phyloP scores from a whole-genome alignment of 2,888 invertebrate species.

The Trissoscelio sp. region DNA sequence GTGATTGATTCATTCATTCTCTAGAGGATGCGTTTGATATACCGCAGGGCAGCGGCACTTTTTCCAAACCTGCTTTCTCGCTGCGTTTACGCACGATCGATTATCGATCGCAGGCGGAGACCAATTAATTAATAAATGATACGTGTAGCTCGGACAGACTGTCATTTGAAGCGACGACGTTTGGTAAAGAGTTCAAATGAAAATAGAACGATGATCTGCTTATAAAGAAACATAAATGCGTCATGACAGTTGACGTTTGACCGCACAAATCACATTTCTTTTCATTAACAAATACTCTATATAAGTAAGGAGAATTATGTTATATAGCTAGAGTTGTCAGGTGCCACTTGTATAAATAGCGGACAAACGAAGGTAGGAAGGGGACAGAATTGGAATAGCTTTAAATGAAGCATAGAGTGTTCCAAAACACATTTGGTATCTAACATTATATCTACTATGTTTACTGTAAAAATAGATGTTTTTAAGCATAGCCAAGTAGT shows the following conservation, averaged over 20 bases:
- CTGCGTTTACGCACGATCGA: conserved; percentile 26
- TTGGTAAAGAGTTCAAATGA: conserved; percentile 31
- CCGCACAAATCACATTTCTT: conserved; percentile 36
- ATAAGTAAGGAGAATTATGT: no score
- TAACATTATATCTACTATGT: no score
- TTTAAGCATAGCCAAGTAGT: no score
- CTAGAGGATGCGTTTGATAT: conserved; percentile 18
- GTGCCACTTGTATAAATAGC: no score
- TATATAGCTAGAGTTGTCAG: no score
- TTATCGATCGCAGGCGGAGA: conserved; percentile 47
- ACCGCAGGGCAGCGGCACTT: conserved; percentile 14
- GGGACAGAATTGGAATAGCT: no score
- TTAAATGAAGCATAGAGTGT: no score
- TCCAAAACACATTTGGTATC: no score
- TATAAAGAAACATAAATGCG: conserved; percentile 76
- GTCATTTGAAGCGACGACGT: conserved; percentile 38
- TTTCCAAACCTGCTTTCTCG: conserved; percentile 38
- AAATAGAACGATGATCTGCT: conserved; percentile 48
- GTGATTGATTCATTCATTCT: conserved; percentile 33
- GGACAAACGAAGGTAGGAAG: no score
- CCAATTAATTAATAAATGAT: conserved; percentile 59
- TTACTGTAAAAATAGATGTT: no score
- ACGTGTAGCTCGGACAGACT: conserved; percentile 1
- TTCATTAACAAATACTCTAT: no score
- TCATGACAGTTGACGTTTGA: conserved; percentile 78